phyloP scores from a whole-genome alignment of 1,140 invertebrate genomes.

The Charaxes varanes region DNA sequence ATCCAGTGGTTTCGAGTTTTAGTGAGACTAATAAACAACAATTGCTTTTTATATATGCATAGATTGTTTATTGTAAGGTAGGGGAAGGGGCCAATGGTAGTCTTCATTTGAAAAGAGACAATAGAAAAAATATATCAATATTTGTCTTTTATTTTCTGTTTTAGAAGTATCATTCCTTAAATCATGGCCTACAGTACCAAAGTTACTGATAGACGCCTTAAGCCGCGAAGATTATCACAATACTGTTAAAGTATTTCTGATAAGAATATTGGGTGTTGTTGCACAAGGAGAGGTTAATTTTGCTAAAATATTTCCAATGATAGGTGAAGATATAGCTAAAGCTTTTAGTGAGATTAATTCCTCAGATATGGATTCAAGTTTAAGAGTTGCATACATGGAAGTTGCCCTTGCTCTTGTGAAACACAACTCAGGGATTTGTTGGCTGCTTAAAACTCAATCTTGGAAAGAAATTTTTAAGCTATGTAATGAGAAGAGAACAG shows the following conservation, averaged over 20 bases:
- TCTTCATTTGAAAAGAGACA: too few relatives aligned
- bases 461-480: conserved; percentile 53
- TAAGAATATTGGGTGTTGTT: conserved; percentile 36
- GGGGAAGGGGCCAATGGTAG: too few relatives aligned
- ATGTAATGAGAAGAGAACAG: conserved; percentile 44
- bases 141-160: conserved; percentile 26
- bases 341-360: conserved; percentile 39
- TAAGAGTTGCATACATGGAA: conserved; percentile 54
- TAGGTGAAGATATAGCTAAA: conserved; percentile 31
- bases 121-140: conserved; percentile 3
- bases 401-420: conserved; percentile 40
- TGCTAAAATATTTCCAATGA: conserved; percentile 39
- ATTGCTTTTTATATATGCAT: too few relatives aligned
- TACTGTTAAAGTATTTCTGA: conserved; percentile 57
- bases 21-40: too few relatives aligned
- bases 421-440: conserved; percentile 46
- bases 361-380: conserved; percentile 35
- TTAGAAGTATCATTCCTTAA: conserved; percentile 36
- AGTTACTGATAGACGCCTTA: conserved; percentile 36
- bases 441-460: conserved; percentile 43
- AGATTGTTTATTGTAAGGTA: too few relatives aligned
- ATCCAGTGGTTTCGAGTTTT: too few relatives aligned
- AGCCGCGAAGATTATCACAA: conserved; percentile 34
- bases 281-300: conserved; percentile 43
- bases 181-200: conserved; percentile 34